A percentile compares a stretch with the other conserved stretches of the same genome.
phyloP scores from a whole-genome alignment of 2,888 invertebrate species.

The Pardosa pseudoannulata region DNA sequence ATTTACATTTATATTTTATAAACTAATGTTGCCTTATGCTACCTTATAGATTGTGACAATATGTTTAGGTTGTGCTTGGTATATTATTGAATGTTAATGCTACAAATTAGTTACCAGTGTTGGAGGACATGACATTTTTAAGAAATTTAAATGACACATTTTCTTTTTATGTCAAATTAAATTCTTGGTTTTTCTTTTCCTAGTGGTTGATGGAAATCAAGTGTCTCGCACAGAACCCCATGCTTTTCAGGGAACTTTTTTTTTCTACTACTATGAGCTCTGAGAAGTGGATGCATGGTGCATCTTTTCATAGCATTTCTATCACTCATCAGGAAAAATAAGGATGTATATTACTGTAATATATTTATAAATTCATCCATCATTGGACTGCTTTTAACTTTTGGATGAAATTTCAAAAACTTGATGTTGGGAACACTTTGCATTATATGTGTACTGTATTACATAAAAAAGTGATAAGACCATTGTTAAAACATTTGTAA shows the following conservation, averaged over 20 bases:
- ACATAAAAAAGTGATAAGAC: slow-evolving; percentile 22
- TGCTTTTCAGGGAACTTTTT: background rate
- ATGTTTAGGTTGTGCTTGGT: no score
- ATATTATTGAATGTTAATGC: no score
- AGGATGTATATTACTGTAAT: slow-evolving; percentile 54
- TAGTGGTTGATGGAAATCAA: background rate
- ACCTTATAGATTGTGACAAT: no score
- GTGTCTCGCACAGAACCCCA: background rate
- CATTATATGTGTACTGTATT: slow-evolving; percentile 43
- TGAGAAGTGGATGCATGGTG: background rate
- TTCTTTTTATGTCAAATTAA: no score
- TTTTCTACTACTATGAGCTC: slow-evolving; percentile 1
- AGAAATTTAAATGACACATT: no score
- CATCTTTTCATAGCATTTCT: slow-evolving; percentile 18
- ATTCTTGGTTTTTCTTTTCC: no score
- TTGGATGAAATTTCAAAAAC: slow-evolving; percentile 46
- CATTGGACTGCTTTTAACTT: slow-evolving; percentile 69
- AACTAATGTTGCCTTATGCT: no score
- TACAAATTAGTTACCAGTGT: no score
- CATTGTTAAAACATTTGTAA: slow-evolving; percentile 63
- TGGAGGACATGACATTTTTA: no score
- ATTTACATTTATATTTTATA: no score
- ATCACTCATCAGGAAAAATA: background rate
- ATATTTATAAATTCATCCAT: slow-evolving; percentile 62
- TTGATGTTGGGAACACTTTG: slow-evolving; percentile 61